Evolutionary conservation across 2,113 vertebrate species (phyloP), one percentile per base, ranked within the genome.

Genomic region (Pteronura brasiliensis): DNA sequence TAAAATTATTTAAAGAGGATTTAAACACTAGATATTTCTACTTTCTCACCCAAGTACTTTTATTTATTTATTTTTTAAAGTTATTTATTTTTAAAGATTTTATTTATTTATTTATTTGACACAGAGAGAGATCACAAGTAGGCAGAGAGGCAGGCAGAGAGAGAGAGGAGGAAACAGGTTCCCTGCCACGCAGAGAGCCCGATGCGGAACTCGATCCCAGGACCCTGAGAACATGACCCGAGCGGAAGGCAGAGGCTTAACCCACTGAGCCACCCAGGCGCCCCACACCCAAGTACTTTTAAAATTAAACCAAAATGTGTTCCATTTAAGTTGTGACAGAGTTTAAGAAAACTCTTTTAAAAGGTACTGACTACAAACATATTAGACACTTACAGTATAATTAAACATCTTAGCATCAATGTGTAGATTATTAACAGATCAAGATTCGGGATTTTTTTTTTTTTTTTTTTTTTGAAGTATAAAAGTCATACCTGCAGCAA

Each of bases 401-500:
- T 29, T 61, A 87, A 89, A 61, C 31, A 57, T 44, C 25, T 72
- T 79, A 79, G 52, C 17, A 29, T 76, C 31, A 69, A 92, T 34
- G 6, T n/a, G 42, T 13, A 55, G 10, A 82, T 18, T 52, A 65
- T 31, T n/a, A 88, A 88, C 11, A 95, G 17, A 81, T 83, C 7
- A 85, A 67, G 79, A 86, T 27, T 39, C 6, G n/a, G 47, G 8
- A 8, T 84, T 36, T 74, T 74, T 76, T 86, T 23, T 76, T 36
- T 74, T 74, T 76, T 86, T 23, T 76, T 36, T 74, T 72, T 76
- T 86, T 23, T 76, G 44, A 80, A 85, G 52, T 12, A 55, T 31
- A 81, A 20, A 79, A 63, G 39, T 97, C 98, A 42, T 98, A 99
- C 99, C 99, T 99, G 99, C 99, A 97, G 99, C 99, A 97, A 99